Evolutionary conservation across 2,113 vertebrate species (phyloP).

Genomic region (Takifugu flavidus): DNA sequence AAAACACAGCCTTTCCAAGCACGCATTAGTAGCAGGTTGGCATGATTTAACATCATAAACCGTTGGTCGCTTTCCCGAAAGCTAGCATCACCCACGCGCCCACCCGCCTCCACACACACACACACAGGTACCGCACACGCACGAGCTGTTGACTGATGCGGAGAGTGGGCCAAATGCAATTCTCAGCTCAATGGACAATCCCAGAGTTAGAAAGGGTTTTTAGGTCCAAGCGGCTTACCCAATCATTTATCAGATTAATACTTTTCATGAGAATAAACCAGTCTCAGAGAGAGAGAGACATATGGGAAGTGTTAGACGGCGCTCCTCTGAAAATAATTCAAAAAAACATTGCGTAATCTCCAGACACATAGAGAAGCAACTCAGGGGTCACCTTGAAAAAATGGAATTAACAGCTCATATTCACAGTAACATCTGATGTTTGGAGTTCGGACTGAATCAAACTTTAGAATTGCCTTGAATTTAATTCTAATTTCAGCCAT

Average conservation of each 20-base stretch:
- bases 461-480: no score
- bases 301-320: constrained; percentile 60
- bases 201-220: constrained; percentile 61
- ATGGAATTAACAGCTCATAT: no score
- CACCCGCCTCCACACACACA: not conserved
- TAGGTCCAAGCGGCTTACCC: constrained; percentile 67
- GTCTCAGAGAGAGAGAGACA: constrained; percentile 63
- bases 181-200: constrained; percentile 66
- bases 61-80: constrained; percentile 56
- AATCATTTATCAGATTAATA: constrained; percentile 75
- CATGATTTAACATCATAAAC: constrained; percentile 63
- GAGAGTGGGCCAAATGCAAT: constrained; percentile 47
- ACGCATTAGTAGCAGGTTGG: constrained; percentile 62
- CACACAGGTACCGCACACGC: constrained; percentile 12
- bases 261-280: constrained; percentile 67
- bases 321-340: constrained; percentile 42
- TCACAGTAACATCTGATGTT: no score
- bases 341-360: constrained; percentile 59
- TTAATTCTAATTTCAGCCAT: not conserved
- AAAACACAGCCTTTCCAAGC: constrained; percentile 40
- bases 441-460: no score
- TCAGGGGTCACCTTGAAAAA: not conserved
- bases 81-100: constrained; percentile 25
- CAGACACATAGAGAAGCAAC: not conserved
- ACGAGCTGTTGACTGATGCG: constrained; percentile 33